Conservation (phyloP, 2,888 invertebrate species). For the Pristionchus mayeri region DNA sequence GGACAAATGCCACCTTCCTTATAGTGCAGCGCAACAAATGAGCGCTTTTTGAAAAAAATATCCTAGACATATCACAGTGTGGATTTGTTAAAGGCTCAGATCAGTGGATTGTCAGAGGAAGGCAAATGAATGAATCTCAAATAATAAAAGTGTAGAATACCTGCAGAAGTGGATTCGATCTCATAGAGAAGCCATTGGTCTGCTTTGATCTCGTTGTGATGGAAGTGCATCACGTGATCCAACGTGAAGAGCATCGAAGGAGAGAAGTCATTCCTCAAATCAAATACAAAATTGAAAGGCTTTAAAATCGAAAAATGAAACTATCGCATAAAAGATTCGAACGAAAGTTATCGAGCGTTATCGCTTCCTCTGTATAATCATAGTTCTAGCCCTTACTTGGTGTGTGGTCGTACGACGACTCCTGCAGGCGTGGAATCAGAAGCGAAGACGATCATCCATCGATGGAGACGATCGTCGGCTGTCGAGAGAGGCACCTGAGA, state of each 20-base stretch:
- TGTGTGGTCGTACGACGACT: conserved; percentile 46
- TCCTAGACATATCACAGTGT: neutral
- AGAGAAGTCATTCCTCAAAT: conserved; percentile 61
- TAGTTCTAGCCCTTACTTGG: too few species aligned
- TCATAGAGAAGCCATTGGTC: conserved; percentile 75
- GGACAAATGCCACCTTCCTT: too few species aligned
- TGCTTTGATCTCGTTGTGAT: conserved; percentile 61
- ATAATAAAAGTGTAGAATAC: conserved; percentile 50
- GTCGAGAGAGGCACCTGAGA: conserved; percentile 32
- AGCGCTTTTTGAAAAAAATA: too few species aligned
- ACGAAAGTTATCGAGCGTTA: too few species aligned
- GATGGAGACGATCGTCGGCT: conserved; percentile 44
- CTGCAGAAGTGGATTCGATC: conserved; percentile 62
- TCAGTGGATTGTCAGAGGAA: too few species aligned
- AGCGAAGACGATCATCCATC: conserved; percentile 48
- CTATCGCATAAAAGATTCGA: neutral
- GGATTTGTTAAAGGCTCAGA: too few species aligned
- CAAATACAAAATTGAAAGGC: too few species aligned
- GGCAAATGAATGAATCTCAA: neutral
- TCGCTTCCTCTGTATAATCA: too few species aligned
- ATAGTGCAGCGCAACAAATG: too few species aligned
- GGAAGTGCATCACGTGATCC: conserved; percentile 72
- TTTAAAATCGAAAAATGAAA: neutral
- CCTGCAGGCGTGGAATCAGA: conserved; percentile 38
- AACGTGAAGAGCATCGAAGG: conserved; percentile 72